Evolutionary conservation across 2,888 invertebrate genomes (phyloP).

Genomic region (Metacarcinus magister): DNA sequence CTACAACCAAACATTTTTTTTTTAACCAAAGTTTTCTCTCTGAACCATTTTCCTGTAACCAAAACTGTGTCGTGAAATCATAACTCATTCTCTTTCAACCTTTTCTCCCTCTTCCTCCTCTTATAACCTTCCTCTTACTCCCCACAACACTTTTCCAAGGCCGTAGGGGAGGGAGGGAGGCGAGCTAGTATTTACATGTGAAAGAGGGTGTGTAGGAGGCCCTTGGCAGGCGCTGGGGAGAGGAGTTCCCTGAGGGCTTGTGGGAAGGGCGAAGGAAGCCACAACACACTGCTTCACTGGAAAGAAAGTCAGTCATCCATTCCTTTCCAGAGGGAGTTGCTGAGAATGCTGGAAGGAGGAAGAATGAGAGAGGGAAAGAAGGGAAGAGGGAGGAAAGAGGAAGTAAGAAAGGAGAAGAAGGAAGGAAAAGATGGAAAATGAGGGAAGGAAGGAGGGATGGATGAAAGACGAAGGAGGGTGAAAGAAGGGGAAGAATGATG

Average conservation of each 20-base stretch:
- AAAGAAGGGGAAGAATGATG: neutral
- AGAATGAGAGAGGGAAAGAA: neutral
- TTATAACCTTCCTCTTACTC: neutral
- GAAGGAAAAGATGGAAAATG: neutral
- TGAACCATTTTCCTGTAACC: no score
- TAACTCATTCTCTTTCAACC: neutral
- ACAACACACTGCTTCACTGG: neutral
- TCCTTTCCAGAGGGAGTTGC: neutral
- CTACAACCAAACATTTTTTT: no score
- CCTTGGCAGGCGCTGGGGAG: neutral
- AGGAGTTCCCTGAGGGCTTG: neutral
- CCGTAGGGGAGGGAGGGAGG: constrained; percentile 6
- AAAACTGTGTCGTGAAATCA: no score
- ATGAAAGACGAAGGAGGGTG: neutral
- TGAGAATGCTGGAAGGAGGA: neutral
- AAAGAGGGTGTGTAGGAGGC: constrained; percentile 45
- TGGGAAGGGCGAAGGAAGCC: neutral
- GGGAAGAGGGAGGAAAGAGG: neutral
- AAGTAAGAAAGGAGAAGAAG: neutral
- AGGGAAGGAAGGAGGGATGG: neutral
- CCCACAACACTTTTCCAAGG: neutral
- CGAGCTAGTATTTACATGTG: constrained; percentile 8
- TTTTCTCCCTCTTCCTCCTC: neutral
- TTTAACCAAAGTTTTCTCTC: no score
- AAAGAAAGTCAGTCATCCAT: constrained; percentile 30